Base-by-base conservation (phyloP, 2,888 invertebrate genomes). In the Dromius quadrimaculatus region DNA sequence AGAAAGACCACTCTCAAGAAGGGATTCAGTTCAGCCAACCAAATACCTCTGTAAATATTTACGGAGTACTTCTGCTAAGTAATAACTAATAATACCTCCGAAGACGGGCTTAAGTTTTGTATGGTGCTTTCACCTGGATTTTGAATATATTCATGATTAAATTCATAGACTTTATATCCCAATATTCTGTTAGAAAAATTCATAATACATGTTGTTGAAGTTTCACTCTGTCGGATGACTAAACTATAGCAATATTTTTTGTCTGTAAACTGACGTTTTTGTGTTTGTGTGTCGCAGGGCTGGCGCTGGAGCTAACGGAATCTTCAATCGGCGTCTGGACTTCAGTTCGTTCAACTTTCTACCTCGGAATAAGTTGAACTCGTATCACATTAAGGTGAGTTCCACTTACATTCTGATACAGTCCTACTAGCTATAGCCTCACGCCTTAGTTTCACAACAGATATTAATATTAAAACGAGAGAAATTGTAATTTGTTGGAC, bases 381-480 rank as follows among this genome's bases (percentile, higher is more conserved):
- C 97, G 80, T 98, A 97, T 88, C 97, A 98, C 88, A 97, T 98
- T 83, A 98, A 98, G 94, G 96, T 95, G 87, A 88, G 59, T 20
- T 8, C 11, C 15, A 15, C 15, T 41, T 41, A 6, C 41, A 15
- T 41, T 15, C 41, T 11, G 41, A 6, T 41, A 41, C 41, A 15
- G 41, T 41, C 13, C 8, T 28, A 5, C 28, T 28, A 8, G 15
- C 13, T 5, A 8, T 28, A 28, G 8, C 3, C 3, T 28, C 6
- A 11, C 15, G 41, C 41, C 2, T 41, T 11, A 41, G 41, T 2
- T 15, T 15, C 13, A 11, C 41, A 11, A 4, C n/a, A n/a, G n/a
- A n/a, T n/a, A n/a, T n/a, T 28, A 28, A 28, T 28, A 28, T 5
- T 28, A 28, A 28, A 28, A 3, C 28, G 28, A 28, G 4, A 28